A percentile compares a stretch with the other conserved stretches of the same genome.
Evolutionary conservation across 1,140 invertebrate genomes (phyloP).

Genomic region (Tetramorium alpestre): DNA sequence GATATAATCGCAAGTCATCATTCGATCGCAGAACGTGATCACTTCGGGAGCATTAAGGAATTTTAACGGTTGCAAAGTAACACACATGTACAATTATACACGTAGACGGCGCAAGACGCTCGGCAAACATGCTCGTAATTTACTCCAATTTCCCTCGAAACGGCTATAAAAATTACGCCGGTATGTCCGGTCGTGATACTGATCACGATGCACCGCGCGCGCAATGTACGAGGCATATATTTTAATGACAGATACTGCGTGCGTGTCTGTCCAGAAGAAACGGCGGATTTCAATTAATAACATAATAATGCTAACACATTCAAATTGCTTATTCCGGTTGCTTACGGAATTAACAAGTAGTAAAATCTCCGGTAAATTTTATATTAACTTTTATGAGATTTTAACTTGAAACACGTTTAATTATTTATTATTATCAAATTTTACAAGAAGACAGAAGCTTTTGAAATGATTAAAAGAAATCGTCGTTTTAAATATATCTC

Average conservation of each 20-base stretch:
- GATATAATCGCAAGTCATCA: constrained; percentile 16
- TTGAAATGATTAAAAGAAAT: neutral
- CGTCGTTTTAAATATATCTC: neutral
- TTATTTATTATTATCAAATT: neutral
- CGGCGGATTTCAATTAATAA: neutral
- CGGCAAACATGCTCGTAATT: constrained; percentile 58
- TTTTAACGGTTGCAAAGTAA: neutral
- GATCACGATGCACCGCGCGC: constrained; percentile 30
- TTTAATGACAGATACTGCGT: constrained; percentile 10
- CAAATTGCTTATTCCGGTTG: no score
- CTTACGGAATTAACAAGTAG: neutral
- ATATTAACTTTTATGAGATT: neutral
- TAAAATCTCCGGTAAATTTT: neutral
- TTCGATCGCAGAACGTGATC: neutral
- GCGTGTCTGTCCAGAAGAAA: neutral
- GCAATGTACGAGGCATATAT: neutral
- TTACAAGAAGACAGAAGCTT: neutral
- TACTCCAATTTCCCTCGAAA: constrained; percentile 71
- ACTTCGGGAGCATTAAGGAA: neutral
- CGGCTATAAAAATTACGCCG: constrained; percentile 65
- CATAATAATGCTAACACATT: neutral
- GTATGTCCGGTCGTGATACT: constrained; percentile 67
- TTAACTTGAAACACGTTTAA: neutral
- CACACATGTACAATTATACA: neutral
- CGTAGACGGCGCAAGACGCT: constrained; percentile 3